A percentile compares a stretch with the other conserved stretches of the same genome.
Evolutionary conservation across 2,797 vertebrate species (phyloP).

Genomic region (Xenopus petersii): DNA sequence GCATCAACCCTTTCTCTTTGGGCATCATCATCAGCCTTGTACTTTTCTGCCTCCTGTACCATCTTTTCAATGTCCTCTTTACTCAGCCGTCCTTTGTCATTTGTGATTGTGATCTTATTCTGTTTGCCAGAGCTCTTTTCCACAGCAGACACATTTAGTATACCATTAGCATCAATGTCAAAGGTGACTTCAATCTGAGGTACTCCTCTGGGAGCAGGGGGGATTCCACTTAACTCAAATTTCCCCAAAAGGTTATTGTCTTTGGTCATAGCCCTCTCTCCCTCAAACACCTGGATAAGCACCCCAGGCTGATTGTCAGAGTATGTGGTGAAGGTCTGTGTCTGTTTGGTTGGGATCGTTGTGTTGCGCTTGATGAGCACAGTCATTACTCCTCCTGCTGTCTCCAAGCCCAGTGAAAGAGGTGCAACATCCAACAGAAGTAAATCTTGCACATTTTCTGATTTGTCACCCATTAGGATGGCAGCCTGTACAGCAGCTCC

Average conservation of each 20-base stretch:
- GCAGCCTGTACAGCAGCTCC: conserved; percentile 41
- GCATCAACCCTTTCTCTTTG: conserved; percentile 59
- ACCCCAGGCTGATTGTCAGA: conserved; percentile 71
- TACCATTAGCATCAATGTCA: conserved; percentile 34
- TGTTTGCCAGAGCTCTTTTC: conserved; percentile 59
- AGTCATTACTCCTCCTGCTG: conserved; percentile 69
- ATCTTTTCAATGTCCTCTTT: conserved; percentile 65
- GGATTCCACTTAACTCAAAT: conserved; percentile 68
- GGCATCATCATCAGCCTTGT: conserved; percentile 52
- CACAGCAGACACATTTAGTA: conserved; percentile 57
- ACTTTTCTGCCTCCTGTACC: conserved; percentile 43
- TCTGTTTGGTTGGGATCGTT: conserved; percentile 72
- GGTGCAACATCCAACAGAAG: conserved; percentile 72
- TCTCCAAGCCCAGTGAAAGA: conserved; percentile 72
- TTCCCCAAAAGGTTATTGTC: conserved; percentile 72
- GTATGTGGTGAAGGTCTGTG: conserved; percentile 72
- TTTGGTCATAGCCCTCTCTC: conserved; percentile 73
- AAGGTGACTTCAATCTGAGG: conserved; percentile 66
- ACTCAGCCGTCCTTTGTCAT: conserved; percentile 55
- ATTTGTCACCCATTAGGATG: conserved; percentile 40
- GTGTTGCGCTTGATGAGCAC: conserved; percentile 62
- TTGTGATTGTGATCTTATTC: conserved; percentile 53
- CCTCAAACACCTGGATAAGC: conserved; percentile 71
- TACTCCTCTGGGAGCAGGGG: conserved; percentile 64
- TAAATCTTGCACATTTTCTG: conserved; percentile 69